Evolutionary conservation across 2,113 vertebrate genomes (phyloP), one percentile per base, ranked within the genome.

Genomic region (Bubalus kerabau): DNA sequence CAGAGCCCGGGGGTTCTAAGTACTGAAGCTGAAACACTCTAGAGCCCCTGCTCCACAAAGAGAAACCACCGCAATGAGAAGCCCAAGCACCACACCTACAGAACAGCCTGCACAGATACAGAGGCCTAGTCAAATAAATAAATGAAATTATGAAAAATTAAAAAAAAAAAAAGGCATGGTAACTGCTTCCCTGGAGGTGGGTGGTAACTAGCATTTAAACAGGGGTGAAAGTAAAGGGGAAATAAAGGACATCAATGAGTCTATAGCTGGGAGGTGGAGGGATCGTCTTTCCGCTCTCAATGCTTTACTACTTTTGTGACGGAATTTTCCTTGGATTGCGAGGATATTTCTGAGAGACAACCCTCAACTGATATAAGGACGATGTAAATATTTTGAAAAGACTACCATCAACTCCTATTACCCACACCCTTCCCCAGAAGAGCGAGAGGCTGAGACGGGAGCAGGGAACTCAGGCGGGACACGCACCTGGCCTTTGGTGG

Each of bases 401-500:
- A 78, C 36, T 30, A 74, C 26, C 50, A 64, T 48, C 30, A 13
- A 15, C 46, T 59, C 50, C 57, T n/a, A 24, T 5, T 16, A 52
- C 4, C 52, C 67, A 59, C 28, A 28, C 21, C 43, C 57, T 46
- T 26, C 28, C 26, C 26, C 17, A 17, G 6, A 24, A 54, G 54
- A 56, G 13, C 30, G 14, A 48, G 14, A 2, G 17, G 15, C 9
- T 5, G 0, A 26, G 30, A 3, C 10, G 26, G 36, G 7, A 17
- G n/a, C 28, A 13, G 15, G 2, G n/a, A 5, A 3, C 57, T 60
- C 30, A 57, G 93, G 98, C n/a, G 4, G 93, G 98, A 97, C 97
- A 87, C 40, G n/a, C 98, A 99, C 99, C 99, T 99, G 99, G 97
- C 99, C 99, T 95, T 98, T 99, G 87, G 99, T 99, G 76, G 99